A percentile compares a stretch with the other conserved stretches of the same genome.
Conservation (phyloP, 2,113 vertebrate genomes). For the Bujurquina vittata region DNA sequence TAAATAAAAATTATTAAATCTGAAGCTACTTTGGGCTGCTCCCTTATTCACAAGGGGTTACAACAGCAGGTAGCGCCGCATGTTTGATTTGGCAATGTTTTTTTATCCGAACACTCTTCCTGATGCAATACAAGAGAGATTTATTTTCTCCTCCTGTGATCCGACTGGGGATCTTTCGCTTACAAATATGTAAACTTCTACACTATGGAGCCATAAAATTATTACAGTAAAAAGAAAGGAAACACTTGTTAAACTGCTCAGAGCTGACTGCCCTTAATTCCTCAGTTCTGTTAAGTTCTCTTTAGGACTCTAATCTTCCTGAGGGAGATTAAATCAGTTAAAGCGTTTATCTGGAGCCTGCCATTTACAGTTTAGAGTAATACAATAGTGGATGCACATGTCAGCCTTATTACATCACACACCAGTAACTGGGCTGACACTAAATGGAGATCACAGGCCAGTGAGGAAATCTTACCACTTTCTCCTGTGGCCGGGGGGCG, state of each 20-base stretch:
- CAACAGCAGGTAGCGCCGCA: background rate
- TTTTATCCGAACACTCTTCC: too few relatives aligned
- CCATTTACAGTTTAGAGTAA: background rate
- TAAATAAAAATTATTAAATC: background rate
- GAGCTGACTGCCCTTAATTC: background rate
- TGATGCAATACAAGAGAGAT: too few relatives aligned
- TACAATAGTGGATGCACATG: background rate
- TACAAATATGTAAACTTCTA: background rate
- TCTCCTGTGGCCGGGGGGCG: slow-evolving; percentile 76
- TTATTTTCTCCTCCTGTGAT: too few relatives aligned
- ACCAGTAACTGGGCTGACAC: background rate
- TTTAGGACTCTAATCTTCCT: background rate
- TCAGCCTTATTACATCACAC: slow-evolving; percentile 19
- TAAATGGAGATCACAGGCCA: background rate
- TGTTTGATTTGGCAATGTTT: background rate
- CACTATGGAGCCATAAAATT: background rate
- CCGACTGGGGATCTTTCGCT: background rate
- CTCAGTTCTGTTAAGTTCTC: background rate
- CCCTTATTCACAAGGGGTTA: background rate
- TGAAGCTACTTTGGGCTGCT: background rate
- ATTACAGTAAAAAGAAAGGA: background rate
- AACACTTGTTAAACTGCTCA: background rate
- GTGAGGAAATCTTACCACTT: slow-evolving; percentile 78
- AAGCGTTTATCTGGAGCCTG: slow-evolving; percentile 24
- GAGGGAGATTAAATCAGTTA: slow-evolving; percentile 5